These are phyloP conservation scores for Alviniconcha marisindica DNA, from an alignment of 1,140 invertebrate species.

Conservation along the genomic window DNA sequence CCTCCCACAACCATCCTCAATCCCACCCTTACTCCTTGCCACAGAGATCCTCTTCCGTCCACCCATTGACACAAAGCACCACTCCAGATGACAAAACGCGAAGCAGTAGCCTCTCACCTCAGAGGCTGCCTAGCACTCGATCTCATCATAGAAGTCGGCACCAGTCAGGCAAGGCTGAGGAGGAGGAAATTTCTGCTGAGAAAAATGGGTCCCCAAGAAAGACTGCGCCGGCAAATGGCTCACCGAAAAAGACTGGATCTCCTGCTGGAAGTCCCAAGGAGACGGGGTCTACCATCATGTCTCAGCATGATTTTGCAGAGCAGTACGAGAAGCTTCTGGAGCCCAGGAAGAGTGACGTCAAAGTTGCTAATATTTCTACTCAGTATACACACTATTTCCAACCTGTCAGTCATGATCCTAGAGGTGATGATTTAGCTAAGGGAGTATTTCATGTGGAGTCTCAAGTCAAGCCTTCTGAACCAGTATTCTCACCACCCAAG, in stretches of 20 bases:
- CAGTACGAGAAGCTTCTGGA: neutral
- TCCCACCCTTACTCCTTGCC: neutral
- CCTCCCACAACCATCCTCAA: neutral
- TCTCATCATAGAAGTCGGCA: neutral
- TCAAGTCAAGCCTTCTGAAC: neutral
- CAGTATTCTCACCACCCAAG: neutral
- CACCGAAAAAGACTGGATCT: neutral
- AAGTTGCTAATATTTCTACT: neutral
- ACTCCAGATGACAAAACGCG: neutral
- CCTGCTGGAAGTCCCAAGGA: neutral
- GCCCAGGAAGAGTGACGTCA: neutral
- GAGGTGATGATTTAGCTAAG: neutral
- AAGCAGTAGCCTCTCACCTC: neutral
- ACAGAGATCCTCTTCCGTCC: constrained; percentile 22
- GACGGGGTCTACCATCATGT: neutral
- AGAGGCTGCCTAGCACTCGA: neutral
- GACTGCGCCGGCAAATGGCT: neutral
- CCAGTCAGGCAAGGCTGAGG: neutral
- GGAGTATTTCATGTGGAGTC: neutral
- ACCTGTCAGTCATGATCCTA: neutral
- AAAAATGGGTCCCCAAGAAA: no score
- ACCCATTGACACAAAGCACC: constrained; percentile 17
- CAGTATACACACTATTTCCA: neutral
- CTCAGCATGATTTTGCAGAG: neutral
- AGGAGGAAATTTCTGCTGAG: no score